Percentiles rank a stretch among this genome's conserved stretches.
Evolutionary conservation across 2,888 invertebrate species (phyloP).

Genomic region (Neoitamus cyanurus): DNA sequence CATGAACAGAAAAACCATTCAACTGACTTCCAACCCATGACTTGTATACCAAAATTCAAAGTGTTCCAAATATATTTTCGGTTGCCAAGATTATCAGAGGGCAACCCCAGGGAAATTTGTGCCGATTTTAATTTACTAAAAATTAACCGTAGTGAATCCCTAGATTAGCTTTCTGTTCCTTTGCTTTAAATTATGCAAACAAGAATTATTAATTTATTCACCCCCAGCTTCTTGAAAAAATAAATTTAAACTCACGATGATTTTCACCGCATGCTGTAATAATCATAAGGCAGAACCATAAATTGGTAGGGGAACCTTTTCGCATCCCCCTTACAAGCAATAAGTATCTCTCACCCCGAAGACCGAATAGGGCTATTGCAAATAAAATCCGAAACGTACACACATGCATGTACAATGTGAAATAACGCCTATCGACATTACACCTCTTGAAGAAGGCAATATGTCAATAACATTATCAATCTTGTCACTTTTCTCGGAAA

Average conservation of each 20-base stretch:
- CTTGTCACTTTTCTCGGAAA: not conserved
- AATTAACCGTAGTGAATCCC: not conserved
- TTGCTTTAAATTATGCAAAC: not conserved
- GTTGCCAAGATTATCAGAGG: not conserved
- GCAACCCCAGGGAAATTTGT: not conserved
- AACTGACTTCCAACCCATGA: too few relatives aligned
- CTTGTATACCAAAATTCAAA: not conserved
- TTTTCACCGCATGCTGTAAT: not conserved
- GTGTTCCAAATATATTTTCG: not conserved
- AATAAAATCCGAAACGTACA: not conserved
- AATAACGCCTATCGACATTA: too few relatives aligned
- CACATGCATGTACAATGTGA: not conserved
- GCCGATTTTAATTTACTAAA: not conserved
- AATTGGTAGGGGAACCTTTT: not conserved
- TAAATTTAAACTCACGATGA: not conserved
- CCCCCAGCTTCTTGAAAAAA: not conserved
- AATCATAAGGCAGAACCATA: not conserved
- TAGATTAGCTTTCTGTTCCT: not conserved
- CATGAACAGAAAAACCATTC: too few relatives aligned
- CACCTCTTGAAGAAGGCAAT: not conserved
- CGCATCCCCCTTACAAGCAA: not conserved
- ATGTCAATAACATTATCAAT: not conserved
- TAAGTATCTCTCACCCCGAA: not conserved
- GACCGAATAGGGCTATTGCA: not conserved
- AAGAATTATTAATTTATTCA: not conserved